These are phyloP conservation scores for Coremacera marginata DNA, from an alignment of 2,888 invertebrate species.

Conservation along the genomic window DNA sequence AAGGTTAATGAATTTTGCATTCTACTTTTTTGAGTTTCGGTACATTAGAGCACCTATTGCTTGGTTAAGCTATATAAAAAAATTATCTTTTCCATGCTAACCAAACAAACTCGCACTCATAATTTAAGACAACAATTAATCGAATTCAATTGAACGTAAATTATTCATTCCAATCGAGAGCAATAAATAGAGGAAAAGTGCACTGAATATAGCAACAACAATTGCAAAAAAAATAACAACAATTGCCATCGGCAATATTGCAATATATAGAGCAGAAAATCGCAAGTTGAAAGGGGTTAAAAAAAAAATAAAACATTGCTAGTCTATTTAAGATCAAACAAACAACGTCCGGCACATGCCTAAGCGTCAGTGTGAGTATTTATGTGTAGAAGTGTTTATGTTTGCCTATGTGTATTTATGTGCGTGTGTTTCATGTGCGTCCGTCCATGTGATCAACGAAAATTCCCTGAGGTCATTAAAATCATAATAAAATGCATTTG, in stretches of 20 bases:
- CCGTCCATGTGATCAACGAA: background rate
- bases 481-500: conserved; percentile 32
- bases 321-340: conserved; percentile 3
- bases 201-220: background rate
- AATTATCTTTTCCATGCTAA: no score
- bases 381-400: background rate
- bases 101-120: no score
- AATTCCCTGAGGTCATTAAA: conserved; percentile 31
- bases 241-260: background rate
- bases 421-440: background rate
- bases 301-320: background rate
- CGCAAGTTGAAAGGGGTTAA: background rate
- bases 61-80: no score
- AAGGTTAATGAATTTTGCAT: no score
- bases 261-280: background rate
- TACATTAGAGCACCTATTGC: no score
- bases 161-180: no score
- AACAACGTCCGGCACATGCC: conserved; percentile 2
- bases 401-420: background rate
- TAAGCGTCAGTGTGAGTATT: background rate
- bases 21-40: no score
- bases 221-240: background rate
- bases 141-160: no score
- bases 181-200: background rate
- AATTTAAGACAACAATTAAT: no score